Conservation (phyloP, 2,113 vertebrate species). For the Syngnathus typhle region DNA sequence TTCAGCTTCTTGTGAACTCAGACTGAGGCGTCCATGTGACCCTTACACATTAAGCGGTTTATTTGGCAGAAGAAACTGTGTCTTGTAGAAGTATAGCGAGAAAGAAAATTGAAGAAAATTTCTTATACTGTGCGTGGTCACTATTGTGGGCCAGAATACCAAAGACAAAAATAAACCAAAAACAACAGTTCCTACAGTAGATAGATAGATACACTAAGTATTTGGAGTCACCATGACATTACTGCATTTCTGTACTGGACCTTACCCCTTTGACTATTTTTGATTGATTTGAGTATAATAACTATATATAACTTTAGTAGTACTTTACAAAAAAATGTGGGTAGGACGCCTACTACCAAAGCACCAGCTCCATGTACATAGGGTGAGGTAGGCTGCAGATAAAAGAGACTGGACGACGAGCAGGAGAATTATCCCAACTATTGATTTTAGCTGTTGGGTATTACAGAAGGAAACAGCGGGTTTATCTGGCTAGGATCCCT, state of each 20-base stretch:
- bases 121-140: not conserved
- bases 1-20: conserved; percentile 2
- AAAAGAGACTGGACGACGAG: conserved; percentile 76
- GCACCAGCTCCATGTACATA: conserved; percentile 48
- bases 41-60: not conserved
- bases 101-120: conserved; percentile 13
- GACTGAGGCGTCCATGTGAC: conserved; percentile 1
- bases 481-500: conserved; percentile 91
- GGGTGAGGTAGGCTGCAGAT: conserved; percentile 63
- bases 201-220: not conserved
- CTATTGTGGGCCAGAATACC: not conserved
- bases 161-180: not conserved
- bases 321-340: not conserved
- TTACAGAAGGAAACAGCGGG: conserved; percentile 85
- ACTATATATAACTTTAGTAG: not conserved
- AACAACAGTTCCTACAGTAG: not conserved
- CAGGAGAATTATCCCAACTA: conserved; percentile 88
- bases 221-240: not conserved
- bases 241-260: not conserved
- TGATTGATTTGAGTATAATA: not conserved
- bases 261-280: not conserved
- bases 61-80: not conserved
- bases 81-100: not conserved
- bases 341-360: conserved; percentile 29
- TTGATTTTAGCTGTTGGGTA: conserved; percentile 97